Percentiles rank a stretch among this genome's conserved stretches.
Evolutionary conservation across 2,797 vertebrate genomes (phyloP).

Genomic region (Ceryle rudis): DNA sequence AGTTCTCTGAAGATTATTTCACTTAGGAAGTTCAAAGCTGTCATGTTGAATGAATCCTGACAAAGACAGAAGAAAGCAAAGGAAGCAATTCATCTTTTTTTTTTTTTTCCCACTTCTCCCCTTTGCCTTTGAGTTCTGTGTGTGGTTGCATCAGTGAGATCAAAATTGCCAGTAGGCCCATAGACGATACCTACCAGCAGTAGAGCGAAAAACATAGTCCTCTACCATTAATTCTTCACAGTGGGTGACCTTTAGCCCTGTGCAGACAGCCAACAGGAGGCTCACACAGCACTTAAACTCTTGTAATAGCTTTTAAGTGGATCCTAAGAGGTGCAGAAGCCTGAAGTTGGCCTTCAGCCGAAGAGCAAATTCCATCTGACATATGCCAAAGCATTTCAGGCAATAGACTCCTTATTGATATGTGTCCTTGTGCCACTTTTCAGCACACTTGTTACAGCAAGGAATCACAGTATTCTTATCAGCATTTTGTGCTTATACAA

Average conservation of each 20-base stretch:
- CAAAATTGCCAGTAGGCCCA: not conserved
- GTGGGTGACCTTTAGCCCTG: not conserved
- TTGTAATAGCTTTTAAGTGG: conserved; percentile 50
- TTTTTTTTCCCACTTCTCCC: conserved; percentile 7
- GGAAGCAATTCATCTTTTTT: conserved; percentile 25
- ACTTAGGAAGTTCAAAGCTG: not conserved
- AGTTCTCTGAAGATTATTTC: not conserved
- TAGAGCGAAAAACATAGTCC: not conserved
- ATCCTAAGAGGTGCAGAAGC: conserved; percentile 4
- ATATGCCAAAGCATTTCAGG: conserved; percentile 15
- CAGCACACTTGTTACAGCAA: not conserved
- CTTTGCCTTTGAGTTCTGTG: not conserved
- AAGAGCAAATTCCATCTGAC: conserved; percentile 3
- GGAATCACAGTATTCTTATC: not conserved
- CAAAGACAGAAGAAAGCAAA: not conserved
- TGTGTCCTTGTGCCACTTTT: conserved; percentile 3
- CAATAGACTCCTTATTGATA: not conserved
- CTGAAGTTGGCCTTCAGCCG: not conserved
- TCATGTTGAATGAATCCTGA: not conserved
- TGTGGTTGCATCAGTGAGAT: not conserved
- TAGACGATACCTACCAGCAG: not conserved
- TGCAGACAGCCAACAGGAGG: not conserved
- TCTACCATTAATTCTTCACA: not conserved
- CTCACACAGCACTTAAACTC: not conserved
- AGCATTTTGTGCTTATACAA: not conserved